Percentiles rank a stretch among this genome's conserved stretches.
These are phyloP conservation scores for Atractosteus spatula DNA, from an alignment of 2,113 vertebrate genomes.

Conservation along the genomic window DNA sequence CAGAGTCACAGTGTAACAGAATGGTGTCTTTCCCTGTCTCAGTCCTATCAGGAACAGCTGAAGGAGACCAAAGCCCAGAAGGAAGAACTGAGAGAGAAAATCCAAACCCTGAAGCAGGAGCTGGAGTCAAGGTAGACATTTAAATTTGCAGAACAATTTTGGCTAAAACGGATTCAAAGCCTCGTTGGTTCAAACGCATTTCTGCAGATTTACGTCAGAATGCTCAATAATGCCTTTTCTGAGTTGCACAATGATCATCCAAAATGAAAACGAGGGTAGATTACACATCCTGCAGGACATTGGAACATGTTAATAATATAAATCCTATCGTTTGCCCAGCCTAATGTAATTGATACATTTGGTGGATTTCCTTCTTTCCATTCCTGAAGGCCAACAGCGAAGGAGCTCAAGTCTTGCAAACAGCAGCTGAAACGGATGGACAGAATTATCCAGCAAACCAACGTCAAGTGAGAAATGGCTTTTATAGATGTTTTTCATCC, in stretches of 20 bases:
- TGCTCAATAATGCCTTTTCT: no score
- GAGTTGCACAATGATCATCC: no score
- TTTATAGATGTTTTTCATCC: no score
- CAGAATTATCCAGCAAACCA: slow-evolving; percentile 58
- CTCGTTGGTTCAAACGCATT: no score
- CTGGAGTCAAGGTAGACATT: slow-evolving; percentile 70
- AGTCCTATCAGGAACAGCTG: slow-evolving; percentile 79
- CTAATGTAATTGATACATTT: no score
- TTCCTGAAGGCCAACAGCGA: slow-evolving; percentile 60
- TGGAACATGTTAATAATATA: no score
- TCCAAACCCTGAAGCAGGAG: slow-evolving; percentile 66
- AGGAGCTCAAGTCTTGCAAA: slow-evolving; percentile 76
- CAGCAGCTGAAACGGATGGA: slow-evolving; percentile 74
- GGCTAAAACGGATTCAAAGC: no score
- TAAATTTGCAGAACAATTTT: not conserved
- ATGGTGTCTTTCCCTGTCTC: slow-evolving; percentile 18
- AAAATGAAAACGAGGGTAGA: no score
- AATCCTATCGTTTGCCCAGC: no score
- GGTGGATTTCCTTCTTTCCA: not conserved
- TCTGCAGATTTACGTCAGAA: no score
- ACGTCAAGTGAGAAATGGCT: slow-evolving; percentile 49
- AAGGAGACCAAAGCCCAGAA: slow-evolving; percentile 61
- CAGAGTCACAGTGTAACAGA: not conserved
- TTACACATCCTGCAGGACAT: no score
- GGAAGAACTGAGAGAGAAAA: slow-evolving; percentile 67